Evolutionary conservation across 2,888 invertebrate species (phyloP), one percentile per base, ranked within the genome.

Genomic region (Himalopsyche japonica): DNA sequence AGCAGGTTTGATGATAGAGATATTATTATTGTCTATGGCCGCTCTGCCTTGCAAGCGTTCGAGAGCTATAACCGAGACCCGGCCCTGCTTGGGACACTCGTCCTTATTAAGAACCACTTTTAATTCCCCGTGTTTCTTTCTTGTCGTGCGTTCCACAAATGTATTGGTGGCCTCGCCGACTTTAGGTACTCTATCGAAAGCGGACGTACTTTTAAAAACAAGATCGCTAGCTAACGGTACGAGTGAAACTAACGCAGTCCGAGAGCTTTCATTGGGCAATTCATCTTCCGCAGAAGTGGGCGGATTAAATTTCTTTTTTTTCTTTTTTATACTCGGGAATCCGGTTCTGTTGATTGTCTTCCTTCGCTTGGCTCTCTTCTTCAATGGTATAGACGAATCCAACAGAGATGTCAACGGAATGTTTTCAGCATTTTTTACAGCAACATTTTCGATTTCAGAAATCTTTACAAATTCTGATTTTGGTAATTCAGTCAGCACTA

Each of bases 321-420:
- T 97, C 89, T 94, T 95, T 88, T 96, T 96, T 20, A 96, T 92
- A 30, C 95, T 96, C 0, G 98, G 98, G 89, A 98, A 98, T 4
- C 98, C 98, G 24, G 97, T 97, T 88, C 97, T 93, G 89, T 97
- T 97, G 70, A 96, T 95, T 27, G 96, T 94, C 89, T 97, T 95
- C 64, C 97, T 93, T 88, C 96, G 93, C 88, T 94, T 93, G 1
- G 93, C 89, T 88, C 92, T 93, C 86, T 93, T 92, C 64, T 90
- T 87, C 18, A 89, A 87, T 8, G 87, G 86, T 76, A 85, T 83
- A 15, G 85, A 83, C 87, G 91, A 91, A 37, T 88, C 88, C 0
- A 82, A 57, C 10, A 83, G 76, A 48, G 47, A 34, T 6, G 77
- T 47, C 24, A 49, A 8, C 32, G 88, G 87, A 88, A 90, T 91